Conservation (phyloP, 37 sponge, comb jelly and placozoan species). For the Chondrilla cf. caribensis region DNA sequence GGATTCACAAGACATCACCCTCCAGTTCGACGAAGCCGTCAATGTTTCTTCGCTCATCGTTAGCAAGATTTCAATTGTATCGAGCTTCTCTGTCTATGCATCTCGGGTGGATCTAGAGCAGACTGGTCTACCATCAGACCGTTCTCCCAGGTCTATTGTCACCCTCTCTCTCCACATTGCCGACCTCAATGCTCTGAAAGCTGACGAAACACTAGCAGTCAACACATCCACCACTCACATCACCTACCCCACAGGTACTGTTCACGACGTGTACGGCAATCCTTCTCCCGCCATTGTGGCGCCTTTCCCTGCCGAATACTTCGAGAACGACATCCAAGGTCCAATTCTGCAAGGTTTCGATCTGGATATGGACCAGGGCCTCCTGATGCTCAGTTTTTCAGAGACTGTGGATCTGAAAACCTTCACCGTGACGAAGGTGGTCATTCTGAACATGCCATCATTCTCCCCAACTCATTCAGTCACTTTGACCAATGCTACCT, state of each 20-base stretch:
- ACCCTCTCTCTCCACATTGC: conserved; percentile 26
- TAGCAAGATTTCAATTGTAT: not conserved
- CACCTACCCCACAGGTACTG: conserved; percentile 45
- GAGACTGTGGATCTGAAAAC: conserved; percentile 62
- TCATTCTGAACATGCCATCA: conserved; percentile 32
- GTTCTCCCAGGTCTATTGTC: conserved; percentile 42
- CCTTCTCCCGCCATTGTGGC: conserved; percentile 31
- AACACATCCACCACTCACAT: conserved; percentile 36
- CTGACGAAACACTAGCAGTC: conserved; percentile 47
- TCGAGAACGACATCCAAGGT: conserved; percentile 45
- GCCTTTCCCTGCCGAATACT: conserved; percentile 20
- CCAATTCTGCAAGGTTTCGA: conserved; percentile 56
- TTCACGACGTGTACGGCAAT: conserved; percentile 72
- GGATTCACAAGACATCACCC: conserved; percentile 32
- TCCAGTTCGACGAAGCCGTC: conserved; percentile 82
- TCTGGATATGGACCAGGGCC: conserved; percentile 61
- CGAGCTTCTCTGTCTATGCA: not conserved
- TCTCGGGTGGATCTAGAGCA: conserved; percentile 7
- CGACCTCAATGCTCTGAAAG: conserved; percentile 75
- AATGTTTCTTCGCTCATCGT: conserved; percentile 53
- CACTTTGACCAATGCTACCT: conserved; percentile 13
- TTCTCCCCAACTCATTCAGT: conserved; percentile 17
- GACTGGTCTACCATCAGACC: conserved; percentile 41
- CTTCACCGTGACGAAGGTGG: conserved; percentile 49
- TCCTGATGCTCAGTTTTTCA: conserved; percentile 66